Percentiles rank a stretch among this genome's conserved stretches.
Conservation (phyloP, 1,140 invertebrate species). For the Meloidogyne chitwoodi region DNA sequence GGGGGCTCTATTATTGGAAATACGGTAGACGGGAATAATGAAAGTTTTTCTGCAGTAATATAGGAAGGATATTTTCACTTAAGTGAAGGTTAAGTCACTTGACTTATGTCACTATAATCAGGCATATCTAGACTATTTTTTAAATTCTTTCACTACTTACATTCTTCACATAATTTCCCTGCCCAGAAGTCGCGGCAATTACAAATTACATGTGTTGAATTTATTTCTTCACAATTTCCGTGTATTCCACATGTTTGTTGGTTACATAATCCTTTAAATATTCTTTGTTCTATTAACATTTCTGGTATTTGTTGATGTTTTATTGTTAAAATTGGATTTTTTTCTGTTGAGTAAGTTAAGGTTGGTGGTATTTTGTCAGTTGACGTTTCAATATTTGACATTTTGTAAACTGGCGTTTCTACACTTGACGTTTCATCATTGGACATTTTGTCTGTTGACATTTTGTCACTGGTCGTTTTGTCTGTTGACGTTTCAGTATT, state of each 20-base stretch:
- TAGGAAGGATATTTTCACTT: no score
- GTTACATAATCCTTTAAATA: constrained; percentile 37
- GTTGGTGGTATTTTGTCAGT: neutral
- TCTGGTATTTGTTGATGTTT: neutral
- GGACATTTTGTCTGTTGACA: neutral
- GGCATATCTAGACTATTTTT: no score
- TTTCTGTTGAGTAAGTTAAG: neutral
- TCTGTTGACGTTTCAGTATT: neutral
- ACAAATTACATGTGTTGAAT: constrained; percentile 51
- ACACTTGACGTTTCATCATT: neutral
- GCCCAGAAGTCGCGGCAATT: constrained; percentile 52
- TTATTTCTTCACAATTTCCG: constrained; percentile 48
- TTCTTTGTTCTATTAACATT: neutral
- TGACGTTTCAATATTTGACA: neutral
- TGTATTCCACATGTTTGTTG: constrained; percentile 47
- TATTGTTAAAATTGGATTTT: neutral
- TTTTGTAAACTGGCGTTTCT: neutral
- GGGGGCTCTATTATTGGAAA: no score
- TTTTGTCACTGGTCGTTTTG: neutral
- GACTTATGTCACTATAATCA: no score
- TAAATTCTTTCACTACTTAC: constrained; percentile 31
- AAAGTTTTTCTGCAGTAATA: no score
- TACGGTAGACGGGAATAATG: no score
- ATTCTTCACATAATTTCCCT: constrained; percentile 48
- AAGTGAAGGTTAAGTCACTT: no score